Evolutionary conservation across 2,113 vertebrate species (phyloP).

Genomic region (Felis catus): DNA sequence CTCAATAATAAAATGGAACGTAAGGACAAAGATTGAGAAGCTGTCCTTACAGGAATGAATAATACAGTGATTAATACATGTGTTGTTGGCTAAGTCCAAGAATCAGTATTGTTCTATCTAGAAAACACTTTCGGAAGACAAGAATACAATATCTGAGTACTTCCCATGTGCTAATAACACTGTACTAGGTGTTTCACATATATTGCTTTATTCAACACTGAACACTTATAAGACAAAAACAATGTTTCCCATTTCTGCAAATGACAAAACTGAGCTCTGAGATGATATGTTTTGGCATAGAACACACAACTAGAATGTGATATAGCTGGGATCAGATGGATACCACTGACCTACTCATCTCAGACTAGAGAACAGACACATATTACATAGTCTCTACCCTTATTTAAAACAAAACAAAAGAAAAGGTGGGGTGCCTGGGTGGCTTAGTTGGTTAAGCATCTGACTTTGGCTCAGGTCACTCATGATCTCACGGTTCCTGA

Average conservation of each 20-base stretch:
- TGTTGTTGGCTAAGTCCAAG: background rate
- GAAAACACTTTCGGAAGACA: conserved; percentile 38
- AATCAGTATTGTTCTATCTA: background rate
- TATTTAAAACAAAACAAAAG: background rate
- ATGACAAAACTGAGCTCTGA: conserved; percentile 25
- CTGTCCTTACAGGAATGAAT: conserved; percentile 4
- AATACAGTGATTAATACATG: conserved; percentile 1
- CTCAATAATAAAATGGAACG: conserved; percentile 39
- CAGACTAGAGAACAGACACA: background rate
- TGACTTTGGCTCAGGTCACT: too few relatives aligned
- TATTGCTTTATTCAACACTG: background rate
- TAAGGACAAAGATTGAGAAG: conserved; percentile 41
- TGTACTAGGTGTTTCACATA: background rate
- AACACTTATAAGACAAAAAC: background rate
- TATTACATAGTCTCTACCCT: background rate
- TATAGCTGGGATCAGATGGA: background rate
- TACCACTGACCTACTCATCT: background rate
- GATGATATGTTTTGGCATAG: background rate
- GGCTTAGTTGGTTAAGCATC: too few relatives aligned
- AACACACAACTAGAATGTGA: background rate
- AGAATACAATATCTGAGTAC: background rate
- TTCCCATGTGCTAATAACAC: background rate
- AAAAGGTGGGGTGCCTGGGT: too few relatives aligned
- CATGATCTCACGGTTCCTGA: too few relatives aligned
- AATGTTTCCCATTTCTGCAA: conserved; percentile 19